These are phyloP conservation scores for Nudaria mundana DNA, from an alignment of 2,888 invertebrate genomes.

Conservation along the genomic window DNA sequence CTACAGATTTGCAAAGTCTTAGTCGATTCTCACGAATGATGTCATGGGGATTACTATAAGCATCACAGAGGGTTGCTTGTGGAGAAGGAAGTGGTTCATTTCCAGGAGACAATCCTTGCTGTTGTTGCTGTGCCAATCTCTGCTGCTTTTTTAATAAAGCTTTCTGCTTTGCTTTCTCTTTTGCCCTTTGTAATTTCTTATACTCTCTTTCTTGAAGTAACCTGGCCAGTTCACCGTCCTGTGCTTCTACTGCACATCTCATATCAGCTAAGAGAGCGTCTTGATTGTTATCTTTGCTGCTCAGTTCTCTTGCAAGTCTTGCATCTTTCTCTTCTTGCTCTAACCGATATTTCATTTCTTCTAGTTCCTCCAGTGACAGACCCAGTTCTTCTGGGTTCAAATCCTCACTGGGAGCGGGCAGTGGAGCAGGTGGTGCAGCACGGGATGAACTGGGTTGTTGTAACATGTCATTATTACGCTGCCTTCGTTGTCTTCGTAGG, in stretches of 20 bases:
- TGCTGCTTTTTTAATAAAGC: conserved; percentile 73
- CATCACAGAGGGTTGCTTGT: conserved; percentile 66
- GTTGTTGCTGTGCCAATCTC: conserved; percentile 49
- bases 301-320: conserved; percentile 61
- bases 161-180: conserved; percentile 72
- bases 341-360: conserved; percentile 62
- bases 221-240: conserved; percentile 69
- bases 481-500: conserved; percentile 61
- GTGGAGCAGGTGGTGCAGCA: conserved; percentile 39
- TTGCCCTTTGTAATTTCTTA: conserved; percentile 71
- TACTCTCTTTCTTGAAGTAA: conserved; percentile 72
- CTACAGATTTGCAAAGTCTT: conserved; percentile 72
- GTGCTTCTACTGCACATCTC: conserved; percentile 75
- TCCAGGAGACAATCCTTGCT: conserved; percentile 18
- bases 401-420: conserved; percentile 31
- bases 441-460: conserved; percentile 62
- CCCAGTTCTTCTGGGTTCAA: conserved; percentile 65
- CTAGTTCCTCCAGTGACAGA: conserved; percentile 60
- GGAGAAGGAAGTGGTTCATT: conserved; percentile 29
- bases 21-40: conserved; percentile 64
- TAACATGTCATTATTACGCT: conserved; percentile 45
- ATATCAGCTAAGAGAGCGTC: conserved; percentile 68
- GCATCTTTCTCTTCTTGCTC: conserved; percentile 74
- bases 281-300: conserved; percentile 59
- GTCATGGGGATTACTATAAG: conserved; percentile 72